These are phyloP conservation scores for Nematostella vectensis DNA, from an alignment of 92 coral and sea anemone species.

Conservation along the genomic window DNA sequence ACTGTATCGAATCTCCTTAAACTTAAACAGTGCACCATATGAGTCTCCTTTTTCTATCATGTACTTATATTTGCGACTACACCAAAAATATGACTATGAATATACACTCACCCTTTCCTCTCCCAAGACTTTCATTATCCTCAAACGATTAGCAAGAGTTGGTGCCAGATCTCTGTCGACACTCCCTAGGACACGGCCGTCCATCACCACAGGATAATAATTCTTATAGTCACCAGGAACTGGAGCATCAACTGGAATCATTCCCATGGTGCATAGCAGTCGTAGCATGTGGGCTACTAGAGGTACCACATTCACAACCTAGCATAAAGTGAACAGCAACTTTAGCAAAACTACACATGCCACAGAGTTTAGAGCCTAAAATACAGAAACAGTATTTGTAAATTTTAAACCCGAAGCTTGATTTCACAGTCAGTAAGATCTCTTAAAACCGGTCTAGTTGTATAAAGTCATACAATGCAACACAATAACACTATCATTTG, in stretches of 20 bases:
- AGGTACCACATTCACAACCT: conserved; percentile 67
- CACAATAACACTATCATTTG: too few species aligned
- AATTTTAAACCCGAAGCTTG: too few species aligned
- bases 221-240: conserved; percentile 49
- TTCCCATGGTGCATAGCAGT: conserved; percentile 84
- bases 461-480: too few species aligned
- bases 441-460: too few species aligned
- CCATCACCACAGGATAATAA: conserved; percentile 73
- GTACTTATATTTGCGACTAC: too few species aligned
- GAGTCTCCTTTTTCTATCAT: too few species aligned
- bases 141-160: conserved; percentile 63
- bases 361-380: too few species aligned
- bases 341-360: neutral
- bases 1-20: too few species aligned
- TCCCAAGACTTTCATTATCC: conserved; percentile 76
- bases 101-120: conserved; percentile 67
- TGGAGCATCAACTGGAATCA: conserved; percentile 73
- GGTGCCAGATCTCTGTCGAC: conserved; percentile 84
- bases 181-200: conserved; percentile 83
- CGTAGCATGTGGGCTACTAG: conserved; percentile 64
- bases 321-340: neutral
- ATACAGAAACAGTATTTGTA: neutral
- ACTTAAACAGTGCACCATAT: too few species aligned
- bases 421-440: too few species aligned
- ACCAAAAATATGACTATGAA: too few species aligned